Percentiles rank a stretch among this genome's conserved stretches.
Evolutionary conservation across 2,113 vertebrate genomes (phyloP).

Genomic region (Haemorhous mexicanus): DNA sequence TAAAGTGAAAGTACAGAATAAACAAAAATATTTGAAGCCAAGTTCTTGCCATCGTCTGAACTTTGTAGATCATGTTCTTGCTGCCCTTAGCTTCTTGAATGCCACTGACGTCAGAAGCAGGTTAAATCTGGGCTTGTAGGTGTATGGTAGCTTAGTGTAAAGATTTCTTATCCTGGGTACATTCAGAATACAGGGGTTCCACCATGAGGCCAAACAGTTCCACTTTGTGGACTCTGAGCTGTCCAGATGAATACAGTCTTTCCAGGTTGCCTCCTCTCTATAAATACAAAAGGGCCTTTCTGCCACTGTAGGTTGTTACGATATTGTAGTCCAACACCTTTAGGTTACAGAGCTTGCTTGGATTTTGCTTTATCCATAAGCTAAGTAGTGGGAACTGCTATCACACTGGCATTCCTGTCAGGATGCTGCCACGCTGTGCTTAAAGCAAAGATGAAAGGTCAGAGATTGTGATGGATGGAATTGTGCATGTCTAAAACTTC

Average conservation of each 20-base stretch:
- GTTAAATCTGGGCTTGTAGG: background rate
- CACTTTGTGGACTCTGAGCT: background rate
- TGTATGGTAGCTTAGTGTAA: background rate
- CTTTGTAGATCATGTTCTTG: background rate
- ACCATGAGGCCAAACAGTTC: background rate
- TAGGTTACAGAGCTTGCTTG: background rate
- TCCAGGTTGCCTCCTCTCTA: background rate
- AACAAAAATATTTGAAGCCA: background rate
- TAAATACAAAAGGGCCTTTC: background rate
- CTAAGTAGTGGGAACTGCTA: background rate
- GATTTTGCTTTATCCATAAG: background rate
- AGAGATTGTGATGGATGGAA: background rate
- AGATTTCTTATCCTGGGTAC: background rate
- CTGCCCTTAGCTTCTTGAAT: background rate
- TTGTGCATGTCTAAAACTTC: background rate
- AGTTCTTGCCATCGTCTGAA: background rate
- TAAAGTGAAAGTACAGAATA: background rate
- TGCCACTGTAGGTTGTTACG: background rate
- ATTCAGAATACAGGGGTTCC: background rate
- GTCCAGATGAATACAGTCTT: background rate
- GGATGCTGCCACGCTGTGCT: background rate
- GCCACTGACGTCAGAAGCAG: background rate
- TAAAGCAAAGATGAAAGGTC: background rate
- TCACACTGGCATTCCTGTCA: background rate
- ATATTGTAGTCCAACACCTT: background rate